These are phyloP conservation scores for Diaperis boleti DNA, from an alignment of 2,888 invertebrate species.

Conservation along the genomic window DNA sequence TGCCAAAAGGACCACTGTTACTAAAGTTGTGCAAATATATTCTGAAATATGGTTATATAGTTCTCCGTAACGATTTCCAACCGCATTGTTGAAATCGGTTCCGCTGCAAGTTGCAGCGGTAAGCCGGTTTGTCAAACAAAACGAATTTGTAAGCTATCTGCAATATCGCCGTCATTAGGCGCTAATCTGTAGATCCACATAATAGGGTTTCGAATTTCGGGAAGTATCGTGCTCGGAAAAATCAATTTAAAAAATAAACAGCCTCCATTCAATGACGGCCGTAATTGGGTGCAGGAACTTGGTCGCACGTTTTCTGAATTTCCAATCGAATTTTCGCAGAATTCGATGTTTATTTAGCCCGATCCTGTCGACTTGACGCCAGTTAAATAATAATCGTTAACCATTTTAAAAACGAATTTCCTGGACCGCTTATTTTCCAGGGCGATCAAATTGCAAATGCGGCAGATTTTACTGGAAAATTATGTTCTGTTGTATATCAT, in stretches of 20 bases:
- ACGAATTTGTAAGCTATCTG: no score
- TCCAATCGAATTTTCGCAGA: conserved; percentile 15
- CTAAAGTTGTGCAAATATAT: no score
- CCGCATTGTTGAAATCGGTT: neutral
- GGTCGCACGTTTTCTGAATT: conserved; percentile 30
- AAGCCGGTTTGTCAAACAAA: neutral
- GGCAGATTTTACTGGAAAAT: conserved; percentile 11
- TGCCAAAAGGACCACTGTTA: no score
- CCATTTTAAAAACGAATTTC: conserved; percentile 1
- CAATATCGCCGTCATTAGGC: neutral
- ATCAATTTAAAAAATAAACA: conserved; percentile 33
- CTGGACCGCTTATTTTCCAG: neutral
- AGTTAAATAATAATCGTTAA: conserved; percentile 19
- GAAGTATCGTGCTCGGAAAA: conserved; percentile 20
- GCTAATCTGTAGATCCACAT: conserved; percentile 3
- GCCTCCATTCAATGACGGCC: conserved; percentile 14
- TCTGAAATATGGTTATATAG: no score
- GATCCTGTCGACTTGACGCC: conserved; percentile 10
- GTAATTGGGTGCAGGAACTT: conserved; percentile 33
- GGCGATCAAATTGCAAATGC: conserved; percentile 13
- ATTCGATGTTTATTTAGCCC: conserved; percentile 23
- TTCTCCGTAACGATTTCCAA: neutral
- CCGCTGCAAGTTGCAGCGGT: no score
- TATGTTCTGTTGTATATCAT: conserved; percentile 23
- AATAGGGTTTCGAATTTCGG: conserved; percentile 9